Evolutionary conservation across 2,113 vertebrate species (phyloP), one percentile per base, ranked within the genome.

Genomic region (Australoheros scitulus): DNA sequence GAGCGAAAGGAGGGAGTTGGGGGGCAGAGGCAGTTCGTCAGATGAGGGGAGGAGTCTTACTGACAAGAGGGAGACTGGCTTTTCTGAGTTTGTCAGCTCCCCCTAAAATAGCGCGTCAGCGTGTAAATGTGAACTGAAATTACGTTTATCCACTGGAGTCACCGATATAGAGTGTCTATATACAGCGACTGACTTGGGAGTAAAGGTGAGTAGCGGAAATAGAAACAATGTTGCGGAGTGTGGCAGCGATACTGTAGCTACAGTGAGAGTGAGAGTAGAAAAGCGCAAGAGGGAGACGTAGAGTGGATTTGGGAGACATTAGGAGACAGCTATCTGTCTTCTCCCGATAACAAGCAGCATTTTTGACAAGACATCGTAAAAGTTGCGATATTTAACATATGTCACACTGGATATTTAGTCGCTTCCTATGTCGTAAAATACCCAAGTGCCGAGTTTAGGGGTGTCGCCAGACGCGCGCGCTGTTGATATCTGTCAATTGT

Each of bases 11-110:
- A 61, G 17, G 82, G 58, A 32, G 84, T 63, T 59, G n/a, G 83
- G 77, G 68, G 85, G 79, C 85, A 29, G 86, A 60, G 83, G 80
- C 75, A 65, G 63, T 26, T 84, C 88, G 93, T 90, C 92, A 90
- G 88, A 89, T 56, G 63, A 80, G 91, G 93, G 95, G 96, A 90
- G 95, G 95, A 95, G 94, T 93, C 90, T 84, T 84, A 81, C 84
- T 95, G 94, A 95, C 95, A 95, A 95, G 95, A 95, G 92, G 89
- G 89, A 93, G 92, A 88, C 94, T 92, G 92, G 92, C 92, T 95
- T 95, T 94, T 93, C 93, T 90, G 95, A 96, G 95, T 96, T 96
- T 95, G 95, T 96, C 95, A 94, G 93, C 94, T 94, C 93, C 94
- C 89, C 92, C 95, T 93, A 96, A 96, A 96, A 96, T 96, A 96